Conservation (phyloP, 2,888 invertebrate species). For the Ormyrus pomaceus region DNA sequence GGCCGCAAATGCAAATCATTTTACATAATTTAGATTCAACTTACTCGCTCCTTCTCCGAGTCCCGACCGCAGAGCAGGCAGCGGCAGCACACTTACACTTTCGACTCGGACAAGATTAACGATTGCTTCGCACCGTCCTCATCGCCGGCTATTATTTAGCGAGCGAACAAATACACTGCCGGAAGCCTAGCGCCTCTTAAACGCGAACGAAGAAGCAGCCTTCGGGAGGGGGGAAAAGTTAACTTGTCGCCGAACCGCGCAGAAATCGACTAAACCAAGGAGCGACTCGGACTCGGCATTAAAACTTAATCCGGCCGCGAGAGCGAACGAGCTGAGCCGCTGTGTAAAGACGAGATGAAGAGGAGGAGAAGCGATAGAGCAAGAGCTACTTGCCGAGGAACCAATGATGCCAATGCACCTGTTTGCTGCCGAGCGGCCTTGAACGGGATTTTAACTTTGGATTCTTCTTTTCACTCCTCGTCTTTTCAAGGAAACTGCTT, state of each 20-base stretch:
- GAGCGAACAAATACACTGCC: constrained; percentile 1
- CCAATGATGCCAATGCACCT: not conserved
- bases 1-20: constrained; percentile 62
- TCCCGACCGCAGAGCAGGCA: no score
- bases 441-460: not conserved
- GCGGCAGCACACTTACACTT: constrained; percentile 27
- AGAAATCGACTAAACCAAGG: not conserved
- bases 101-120: constrained; percentile 63
- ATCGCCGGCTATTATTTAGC: constrained; percentile 27
- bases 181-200: constrained; percentile 60
- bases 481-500: not conserved
- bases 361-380: not conserved
- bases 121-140: constrained; percentile 61
- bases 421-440: not conserved
- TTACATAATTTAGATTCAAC: constrained; percentile 65
- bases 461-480: not conserved
- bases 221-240: not conserved
- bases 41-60: constrained; percentile 57
- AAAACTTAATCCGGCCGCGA: not conserved
- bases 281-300: not conserved
- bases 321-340: not conserved
- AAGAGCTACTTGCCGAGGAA: no score
- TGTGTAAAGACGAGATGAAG: not conserved
- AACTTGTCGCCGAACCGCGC: not conserved
- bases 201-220: constrained; percentile 54